Conservation (phyloP, 2,888 invertebrate genomes). For the Aethes cnicana region DNA sequence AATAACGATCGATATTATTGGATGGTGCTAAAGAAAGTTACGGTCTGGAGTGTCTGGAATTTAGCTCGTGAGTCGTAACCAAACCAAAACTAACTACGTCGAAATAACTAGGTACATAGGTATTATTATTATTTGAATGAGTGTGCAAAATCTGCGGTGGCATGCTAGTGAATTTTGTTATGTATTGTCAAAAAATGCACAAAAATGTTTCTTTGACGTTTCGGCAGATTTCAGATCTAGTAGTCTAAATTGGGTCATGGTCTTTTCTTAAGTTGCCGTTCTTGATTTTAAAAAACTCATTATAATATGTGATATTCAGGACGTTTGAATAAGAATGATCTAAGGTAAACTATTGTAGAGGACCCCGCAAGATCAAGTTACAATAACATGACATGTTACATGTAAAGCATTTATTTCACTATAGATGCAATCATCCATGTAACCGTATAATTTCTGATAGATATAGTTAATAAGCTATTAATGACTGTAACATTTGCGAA, state of each 20-base stretch:
- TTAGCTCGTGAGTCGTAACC: no score
- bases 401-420: no score
- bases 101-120: no score
- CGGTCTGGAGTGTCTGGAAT: no score
- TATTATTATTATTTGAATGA: no score
- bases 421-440: neutral
- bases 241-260: slow-evolving; percentile 1
- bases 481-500: neutral
- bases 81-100: no score
- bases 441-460: neutral
- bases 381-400: no score
- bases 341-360: no score
- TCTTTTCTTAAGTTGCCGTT: neutral
- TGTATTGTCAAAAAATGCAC: no score
- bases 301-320: neutral
- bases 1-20: slow-evolving; percentile 7
- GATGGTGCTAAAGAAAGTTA: slow-evolving; percentile 10
- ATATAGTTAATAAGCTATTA: neutral
- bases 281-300: neutral
- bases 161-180: no score
- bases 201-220: slow-evolving; percentile 11
- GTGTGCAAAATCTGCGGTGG: no score
- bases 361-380: no score
- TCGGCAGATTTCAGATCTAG: neutral
- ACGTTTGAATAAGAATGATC: neutral